A percentile compares a stretch with the other conserved stretches of the same genome.
phyloP scores from a whole-genome alignment of 1,140 invertebrate genomes.

The Hypsibius dujardini region DNA sequence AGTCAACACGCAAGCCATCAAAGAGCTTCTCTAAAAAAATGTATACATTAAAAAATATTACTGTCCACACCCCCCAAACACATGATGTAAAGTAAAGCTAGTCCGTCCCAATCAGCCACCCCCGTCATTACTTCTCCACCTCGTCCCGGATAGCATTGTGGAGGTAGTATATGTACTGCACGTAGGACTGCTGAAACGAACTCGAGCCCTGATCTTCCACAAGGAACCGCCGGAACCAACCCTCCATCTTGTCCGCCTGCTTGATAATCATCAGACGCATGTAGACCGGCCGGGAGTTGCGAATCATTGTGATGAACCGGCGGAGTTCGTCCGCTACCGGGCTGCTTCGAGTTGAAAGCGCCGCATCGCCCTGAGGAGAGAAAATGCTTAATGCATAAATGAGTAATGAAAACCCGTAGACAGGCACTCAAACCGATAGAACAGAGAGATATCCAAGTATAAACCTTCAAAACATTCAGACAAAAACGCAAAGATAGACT shows the following conservation, averaged over 20 bases:
- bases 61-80: too few species aligned
- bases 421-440: too few species aligned
- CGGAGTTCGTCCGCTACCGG: conserved; percentile 8
- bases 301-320: conserved; percentile 18
- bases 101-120: too few species aligned
- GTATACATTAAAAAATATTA: too few species aligned
- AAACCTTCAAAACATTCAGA: too few species aligned
- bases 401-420: conserved; percentile 14
- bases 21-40: too few species aligned
- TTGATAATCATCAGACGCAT: conserved; percentile 73
- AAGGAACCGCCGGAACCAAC: conserved; percentile 77
- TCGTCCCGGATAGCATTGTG: conserved; percentile 84
- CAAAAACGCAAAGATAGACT: too few species aligned
- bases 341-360: not conserved
- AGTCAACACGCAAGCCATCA: too few species aligned
- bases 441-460: too few species aligned
- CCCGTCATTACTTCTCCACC: conserved; percentile 25
- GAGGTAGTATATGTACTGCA: conserved; percentile 95
- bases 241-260: conserved; percentile 82
- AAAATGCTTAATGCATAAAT: conserved; percentile 20
- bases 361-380: conserved; percentile 19
- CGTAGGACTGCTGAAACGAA: conserved; percentile 61
- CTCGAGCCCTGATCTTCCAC: conserved; percentile 73
- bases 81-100: too few species aligned
- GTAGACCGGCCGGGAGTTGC: conserved; percentile 22